Conservation (phyloP, 2,888 invertebrate genomes). For the Gymnocheta viridis region DNA sequence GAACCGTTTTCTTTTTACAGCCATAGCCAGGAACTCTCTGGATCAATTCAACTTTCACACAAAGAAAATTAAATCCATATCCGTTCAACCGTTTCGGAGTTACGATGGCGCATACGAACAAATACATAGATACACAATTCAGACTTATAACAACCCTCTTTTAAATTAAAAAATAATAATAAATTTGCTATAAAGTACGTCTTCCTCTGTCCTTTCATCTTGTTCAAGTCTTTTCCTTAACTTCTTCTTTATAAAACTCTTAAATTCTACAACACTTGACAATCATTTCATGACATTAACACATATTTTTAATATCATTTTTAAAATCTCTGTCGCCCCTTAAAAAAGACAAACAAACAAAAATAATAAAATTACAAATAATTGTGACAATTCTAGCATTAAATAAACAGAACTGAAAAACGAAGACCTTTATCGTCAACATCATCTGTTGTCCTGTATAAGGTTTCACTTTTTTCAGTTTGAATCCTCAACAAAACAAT, state of each 20-base stretch:
- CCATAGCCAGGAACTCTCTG: too few relatives aligned
- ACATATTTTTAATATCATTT: constrained; percentile 16
- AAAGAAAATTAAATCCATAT: too few relatives aligned
- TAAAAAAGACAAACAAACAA: neutral
- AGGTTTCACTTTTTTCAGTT: constrained; percentile 41
- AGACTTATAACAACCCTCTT: too few relatives aligned
- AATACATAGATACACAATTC: too few relatives aligned
- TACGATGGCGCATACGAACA: too few relatives aligned
- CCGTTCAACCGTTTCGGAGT: too few relatives aligned
- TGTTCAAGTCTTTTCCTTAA: neutral
- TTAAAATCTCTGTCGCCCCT: constrained; percentile 5
- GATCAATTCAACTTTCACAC: too few relatives aligned
- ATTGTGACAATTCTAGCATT: constrained; percentile 41
- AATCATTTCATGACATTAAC: constrained; percentile 22
- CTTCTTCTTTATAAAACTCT: neutral
- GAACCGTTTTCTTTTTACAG: too few relatives aligned
- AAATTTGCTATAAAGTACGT: neutral
- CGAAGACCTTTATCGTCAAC: constrained; percentile 22
- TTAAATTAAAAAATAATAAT: too few relatives aligned
- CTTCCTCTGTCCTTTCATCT: neutral
- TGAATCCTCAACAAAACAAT: neutral
- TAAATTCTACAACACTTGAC: constrained; percentile 1
- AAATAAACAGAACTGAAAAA: constrained; percentile 43
- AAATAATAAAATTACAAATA: constrained; percentile 43
- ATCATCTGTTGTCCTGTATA: constrained; percentile 56